phyloP scores from a whole-genome alignment of 2,797 vertebrate genomes.

The Hozukius guyotensis region DNA sequence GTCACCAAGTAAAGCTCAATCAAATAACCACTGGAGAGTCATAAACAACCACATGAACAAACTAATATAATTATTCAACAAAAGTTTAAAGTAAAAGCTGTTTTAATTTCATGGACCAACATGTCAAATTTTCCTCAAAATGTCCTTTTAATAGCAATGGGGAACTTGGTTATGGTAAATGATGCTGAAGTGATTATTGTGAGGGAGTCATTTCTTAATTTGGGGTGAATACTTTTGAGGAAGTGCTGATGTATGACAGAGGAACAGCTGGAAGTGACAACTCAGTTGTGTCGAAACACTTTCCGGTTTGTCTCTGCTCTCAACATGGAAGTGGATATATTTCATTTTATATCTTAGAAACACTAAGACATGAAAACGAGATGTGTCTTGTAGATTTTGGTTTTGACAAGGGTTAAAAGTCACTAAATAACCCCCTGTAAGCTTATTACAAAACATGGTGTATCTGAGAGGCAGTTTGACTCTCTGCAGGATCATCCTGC shows the following conservation, averaged over 20 bases:
- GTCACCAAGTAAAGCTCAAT: neutral
- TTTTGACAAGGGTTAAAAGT: neutral
- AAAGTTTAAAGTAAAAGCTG: neutral
- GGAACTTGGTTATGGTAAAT: constrained; percentile 62
- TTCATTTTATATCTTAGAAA: neutral
- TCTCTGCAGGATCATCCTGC: neutral
- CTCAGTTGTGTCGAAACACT: constrained; percentile 63
- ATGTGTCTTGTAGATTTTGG: neutral
- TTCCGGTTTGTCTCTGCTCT: constrained; percentile 24
- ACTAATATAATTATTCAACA: neutral
- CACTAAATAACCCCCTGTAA: neutral
- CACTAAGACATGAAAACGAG: neutral
- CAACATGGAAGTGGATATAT: neutral
- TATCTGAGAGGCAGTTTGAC: neutral
- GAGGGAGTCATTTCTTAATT: constrained; percentile 70
- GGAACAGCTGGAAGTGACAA: constrained; percentile 68
- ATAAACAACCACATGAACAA: neutral
- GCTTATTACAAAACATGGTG: neutral
- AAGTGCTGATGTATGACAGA: constrained; percentile 69
- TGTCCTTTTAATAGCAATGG: neutral
- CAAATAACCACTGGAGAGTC: neutral
- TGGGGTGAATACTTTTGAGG: constrained; percentile 63
- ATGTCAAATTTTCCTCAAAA: neutral
- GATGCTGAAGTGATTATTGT: constrained; percentile 22
- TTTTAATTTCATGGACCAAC: neutral